Conservation (phyloP, 2,797 vertebrate genomes). For the Coranthus polyacanthus region DNA sequence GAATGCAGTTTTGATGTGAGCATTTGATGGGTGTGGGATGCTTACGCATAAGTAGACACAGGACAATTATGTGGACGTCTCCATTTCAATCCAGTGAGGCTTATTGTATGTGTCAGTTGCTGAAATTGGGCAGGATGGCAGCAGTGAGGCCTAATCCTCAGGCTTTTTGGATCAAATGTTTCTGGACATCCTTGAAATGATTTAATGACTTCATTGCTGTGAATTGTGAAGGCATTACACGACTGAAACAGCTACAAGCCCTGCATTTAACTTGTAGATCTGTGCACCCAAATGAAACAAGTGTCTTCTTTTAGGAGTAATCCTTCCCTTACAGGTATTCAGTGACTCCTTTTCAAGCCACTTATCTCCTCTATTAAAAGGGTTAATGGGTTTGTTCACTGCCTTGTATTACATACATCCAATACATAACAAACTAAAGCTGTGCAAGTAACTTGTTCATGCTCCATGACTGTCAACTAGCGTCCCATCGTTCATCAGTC, state of each 20-base stretch:
- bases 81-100: constrained; percentile 37
- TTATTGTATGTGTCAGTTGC: constrained; percentile 46
- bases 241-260: not conserved
- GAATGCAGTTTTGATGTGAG: constrained; percentile 53
- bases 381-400: not conserved
- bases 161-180: constrained; percentile 28
- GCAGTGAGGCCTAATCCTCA: constrained; percentile 37
- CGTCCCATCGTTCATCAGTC: not conserved
- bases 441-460: not conserved
- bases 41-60: constrained; percentile 12
- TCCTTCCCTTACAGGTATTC: constrained; percentile 3
- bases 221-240: constrained; percentile 27
- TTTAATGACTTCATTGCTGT: constrained; percentile 29
- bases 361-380: constrained; percentile 8
- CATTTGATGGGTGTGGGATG: constrained; percentile 40
- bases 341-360: constrained; percentile 26
- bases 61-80: constrained; percentile 68
- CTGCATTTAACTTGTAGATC: not conserved
- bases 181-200: constrained; percentile 27
- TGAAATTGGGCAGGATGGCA: constrained; percentile 38
- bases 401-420: not conserved
- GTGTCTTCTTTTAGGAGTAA: not conserved
- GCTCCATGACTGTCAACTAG: not conserved
- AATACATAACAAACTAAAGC: not conserved
- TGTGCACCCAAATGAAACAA: not conserved